Base-by-base conservation (phyloP, 2,113 vertebrate genomes). In the Leucoraja erinaceus region DNA sequence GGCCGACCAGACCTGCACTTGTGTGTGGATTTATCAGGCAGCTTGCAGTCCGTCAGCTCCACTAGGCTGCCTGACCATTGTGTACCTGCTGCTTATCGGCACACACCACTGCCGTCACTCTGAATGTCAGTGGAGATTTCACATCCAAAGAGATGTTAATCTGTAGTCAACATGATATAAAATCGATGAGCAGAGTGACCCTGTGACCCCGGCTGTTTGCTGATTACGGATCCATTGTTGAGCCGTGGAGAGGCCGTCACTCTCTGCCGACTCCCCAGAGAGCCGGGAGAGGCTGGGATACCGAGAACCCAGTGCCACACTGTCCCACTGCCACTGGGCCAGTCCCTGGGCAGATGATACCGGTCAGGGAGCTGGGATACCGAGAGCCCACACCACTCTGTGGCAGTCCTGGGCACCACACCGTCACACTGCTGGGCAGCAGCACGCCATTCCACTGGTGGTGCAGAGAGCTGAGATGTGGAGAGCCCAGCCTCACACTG, bases 101-200 rank as follows among this genome's bases (percentile, higher is more conserved):
- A 88, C 59, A 61, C 14, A 31, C 83, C 59, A 63, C 83, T 63
- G 59, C 83, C 31, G 83, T 88, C 83, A 88, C 83, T 63, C 83
- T 88, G 83, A 88, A 88, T 88, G 83, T 88, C 83, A 88, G 59
- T 28, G 12, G 7, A 63, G n/a, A 88, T 88, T 63, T 88, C 83
- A 88, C 59, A 88, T 88, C 83, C 63, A 84, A 84, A 18, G 83
- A 88, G 83, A 88, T 88, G n/a, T 88, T 88, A 63, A 88, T 88
- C 83, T 88, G 81, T 61, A 63, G 83, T 88, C 83, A 88, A 63
- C 59, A 63, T 88, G 83, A 88, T 31, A 88, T 63, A 63, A 88
- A 88, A 66, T 88, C 83, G 63, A 88, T 66, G 59, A 59, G n/a
- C 28, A 31, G 83, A 63, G 31, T 66, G n/a, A 88, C 63, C 83